These are phyloP conservation scores for Adineta ricciae DNA, from an alignment of 2,888 invertebrate genomes.

Conservation along the genomic window DNA sequence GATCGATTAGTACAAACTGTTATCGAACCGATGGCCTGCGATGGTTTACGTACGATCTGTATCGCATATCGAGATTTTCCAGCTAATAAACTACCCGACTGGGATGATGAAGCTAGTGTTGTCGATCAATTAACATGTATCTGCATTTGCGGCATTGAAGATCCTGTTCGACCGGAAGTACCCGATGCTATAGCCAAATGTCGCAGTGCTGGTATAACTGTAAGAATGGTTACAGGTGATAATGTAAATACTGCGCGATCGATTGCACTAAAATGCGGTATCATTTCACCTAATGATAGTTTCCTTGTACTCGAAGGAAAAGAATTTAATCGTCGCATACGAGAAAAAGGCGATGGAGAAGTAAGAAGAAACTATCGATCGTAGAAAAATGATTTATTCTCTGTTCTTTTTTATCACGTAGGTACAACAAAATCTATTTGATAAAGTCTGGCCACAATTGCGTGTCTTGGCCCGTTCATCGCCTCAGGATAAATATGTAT, in stretches of 20 bases:
- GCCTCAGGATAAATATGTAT: slow-evolving; percentile 33
- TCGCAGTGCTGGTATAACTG: slow-evolving; percentile 92
- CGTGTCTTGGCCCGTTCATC: slow-evolving; percentile 32
- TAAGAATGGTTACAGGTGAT: slow-evolving; percentile 98
- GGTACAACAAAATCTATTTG: not conserved
- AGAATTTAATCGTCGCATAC: slow-evolving; percentile 84
- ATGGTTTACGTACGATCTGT: slow-evolving; percentile 90
- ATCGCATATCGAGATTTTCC: slow-evolving; percentile 84
- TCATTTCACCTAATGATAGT: slow-evolving; percentile 81
- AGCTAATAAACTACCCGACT: slow-evolving; percentile 65
- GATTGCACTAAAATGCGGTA: slow-evolving; percentile 93
- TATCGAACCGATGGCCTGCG: slow-evolving; percentile 95
- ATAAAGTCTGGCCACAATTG: slow-evolving; percentile 30
- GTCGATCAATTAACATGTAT: slow-evolving; percentile 84
- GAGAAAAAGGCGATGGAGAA: slow-evolving; percentile 36
- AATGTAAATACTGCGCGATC: slow-evolving; percentile 96
- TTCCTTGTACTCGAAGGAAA: slow-evolving; percentile 92
- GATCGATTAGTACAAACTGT: slow-evolving; percentile 63
- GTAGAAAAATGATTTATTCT: too few species aligned
- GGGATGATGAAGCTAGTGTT: slow-evolving; percentile 53
- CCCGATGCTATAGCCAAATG: slow-evolving; percentile 87
- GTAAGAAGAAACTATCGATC: not conserved
- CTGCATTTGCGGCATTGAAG: slow-evolving; percentile 93
- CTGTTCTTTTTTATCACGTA: too few species aligned
- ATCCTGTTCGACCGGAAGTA: slow-evolving; percentile 85